These are phyloP conservation scores for Oncorhynchus gorbuscha DNA, from an alignment of 2,113 vertebrate genomes.

Conservation along the genomic window DNA sequence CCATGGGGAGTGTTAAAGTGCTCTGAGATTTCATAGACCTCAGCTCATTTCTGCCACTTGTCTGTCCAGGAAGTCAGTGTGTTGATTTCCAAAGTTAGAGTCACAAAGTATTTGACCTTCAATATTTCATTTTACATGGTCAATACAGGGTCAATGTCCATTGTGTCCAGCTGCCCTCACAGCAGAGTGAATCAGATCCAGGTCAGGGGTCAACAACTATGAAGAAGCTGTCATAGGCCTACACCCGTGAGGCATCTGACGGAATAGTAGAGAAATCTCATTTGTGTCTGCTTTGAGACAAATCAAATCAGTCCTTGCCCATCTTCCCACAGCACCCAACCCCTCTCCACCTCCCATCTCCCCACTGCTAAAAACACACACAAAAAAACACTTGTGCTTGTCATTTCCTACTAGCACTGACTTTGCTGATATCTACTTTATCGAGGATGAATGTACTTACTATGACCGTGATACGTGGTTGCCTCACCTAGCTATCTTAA, in stretches of 20 bases:
- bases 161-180: not conserved
- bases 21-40: slow-evolving; percentile 53
- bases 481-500: too few relatives aligned
- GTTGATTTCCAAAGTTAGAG: slow-evolving; percentile 46
- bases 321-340: too few relatives aligned
- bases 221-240: not conserved
- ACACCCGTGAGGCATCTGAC: not conserved
- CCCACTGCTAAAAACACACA: too few relatives aligned
- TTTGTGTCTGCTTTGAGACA: too few relatives aligned
- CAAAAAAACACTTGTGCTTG: too few relatives aligned
- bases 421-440: too few relatives aligned
- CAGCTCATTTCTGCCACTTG: slow-evolving; percentile 47
- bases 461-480: too few relatives aligned
- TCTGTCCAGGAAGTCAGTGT: slow-evolving; percentile 42
- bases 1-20: slow-evolving; percentile 59
- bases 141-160: slow-evolving; percentile 15
- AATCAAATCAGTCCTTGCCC: too few relatives aligned
- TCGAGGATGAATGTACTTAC: too few relatives aligned
- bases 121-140: slow-evolving; percentile 33
- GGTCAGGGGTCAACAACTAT: not conserved
- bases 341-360: too few relatives aligned
- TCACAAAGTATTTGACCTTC: slow-evolving; percentile 44
- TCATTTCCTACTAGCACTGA: too few relatives aligned
- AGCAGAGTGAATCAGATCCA: not conserved
- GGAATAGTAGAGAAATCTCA: not conserved